phyloP scores from a whole-genome alignment of 2,113 vertebrate genomes.

The Myrmecophaga tridactyla region DNA sequence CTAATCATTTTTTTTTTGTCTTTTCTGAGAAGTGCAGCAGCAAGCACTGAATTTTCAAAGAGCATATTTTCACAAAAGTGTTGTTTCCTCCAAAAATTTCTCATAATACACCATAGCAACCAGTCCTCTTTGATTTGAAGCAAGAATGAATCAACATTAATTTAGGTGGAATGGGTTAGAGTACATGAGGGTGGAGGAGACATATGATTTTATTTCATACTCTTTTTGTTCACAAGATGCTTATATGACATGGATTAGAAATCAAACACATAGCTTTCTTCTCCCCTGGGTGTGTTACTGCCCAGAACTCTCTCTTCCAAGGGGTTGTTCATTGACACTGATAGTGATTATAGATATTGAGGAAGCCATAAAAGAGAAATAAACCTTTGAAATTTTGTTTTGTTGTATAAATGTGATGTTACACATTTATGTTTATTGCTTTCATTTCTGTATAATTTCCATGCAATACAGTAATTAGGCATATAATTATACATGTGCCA shows the following conservation, averaged over 20 bases:
- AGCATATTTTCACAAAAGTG: neutral
- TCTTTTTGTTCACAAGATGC: neutral
- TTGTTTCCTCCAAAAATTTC: neutral
- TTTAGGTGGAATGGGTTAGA: neutral
- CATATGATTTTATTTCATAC: neutral
- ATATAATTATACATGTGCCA: slow-evolving; percentile 30
- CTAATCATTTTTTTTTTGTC: neutral
- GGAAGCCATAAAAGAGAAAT: neutral
- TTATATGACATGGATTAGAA: neutral
- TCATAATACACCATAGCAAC: neutral
- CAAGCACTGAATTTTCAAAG: neutral
- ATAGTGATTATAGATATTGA: neutral
- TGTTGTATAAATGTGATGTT: neutral
- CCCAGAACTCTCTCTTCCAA: neutral
- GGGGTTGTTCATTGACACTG: neutral
- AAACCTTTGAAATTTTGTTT: neutral
- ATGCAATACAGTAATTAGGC: slow-evolving; percentile 18
- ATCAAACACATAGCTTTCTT: neutral
- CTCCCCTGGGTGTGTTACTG: neutral
- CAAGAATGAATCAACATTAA: neutral
- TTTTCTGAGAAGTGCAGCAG: neutral
- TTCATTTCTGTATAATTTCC: slow-evolving; percentile 27
- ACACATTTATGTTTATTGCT: neutral
- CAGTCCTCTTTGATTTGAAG: neutral
- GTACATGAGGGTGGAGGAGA: neutral